Evolutionary conservation across 2,888 invertebrate species (phyloP), one percentile per base, ranked within the genome.

Genomic region (Rhopalosiphum nymphaeae): DNA sequence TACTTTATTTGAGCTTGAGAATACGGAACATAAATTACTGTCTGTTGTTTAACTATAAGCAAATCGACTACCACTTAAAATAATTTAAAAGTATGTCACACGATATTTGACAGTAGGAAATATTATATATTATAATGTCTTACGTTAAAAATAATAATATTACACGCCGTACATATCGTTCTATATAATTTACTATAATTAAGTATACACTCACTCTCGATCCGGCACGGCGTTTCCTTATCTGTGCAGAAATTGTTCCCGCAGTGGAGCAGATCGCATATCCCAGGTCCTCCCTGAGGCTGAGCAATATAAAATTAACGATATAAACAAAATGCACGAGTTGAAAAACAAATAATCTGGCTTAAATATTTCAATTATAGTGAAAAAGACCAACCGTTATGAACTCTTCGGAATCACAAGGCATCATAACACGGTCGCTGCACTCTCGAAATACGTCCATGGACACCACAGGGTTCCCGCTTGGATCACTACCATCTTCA

Each of bases 331-430:
- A 49, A 49, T 1, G 0, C 26, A 26, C 13, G 44, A 2, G 36
- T 78, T 44, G 29, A 42, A 56, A 53, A 53, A 53, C 26, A 1
- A 4, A 21, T 78, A 25, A 78, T 9, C 78, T 21, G 2, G 26
- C 21, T 78, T 78, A 36, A 78, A 78, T 36, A 21, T 78, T 36
- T 1, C 21, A 36, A 36, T 36, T 36, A 21, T 78, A 78, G 78
- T 61, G 86, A 57, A 86, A 42, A 0, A 11, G 53, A 94, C 95
- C 95, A 95, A 96, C 98, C 96, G 97, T 97, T 94, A 98, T 97
- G 95, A 98, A 97, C 95, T 98, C 98, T 95, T 98, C 98, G 94
- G 97, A 97, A 95, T 98, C 98, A 95, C 98, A 98, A 0, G 98
- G 98, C 96, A 98, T 97, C 1, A 98, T 97, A 90, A 98, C 97